A percentile compares a stretch with the other conserved stretches of the same genome.
phyloP scores from a whole-genome alignment of 2,797 vertebrate species.

The Gadopsis bispinosus region DNA sequence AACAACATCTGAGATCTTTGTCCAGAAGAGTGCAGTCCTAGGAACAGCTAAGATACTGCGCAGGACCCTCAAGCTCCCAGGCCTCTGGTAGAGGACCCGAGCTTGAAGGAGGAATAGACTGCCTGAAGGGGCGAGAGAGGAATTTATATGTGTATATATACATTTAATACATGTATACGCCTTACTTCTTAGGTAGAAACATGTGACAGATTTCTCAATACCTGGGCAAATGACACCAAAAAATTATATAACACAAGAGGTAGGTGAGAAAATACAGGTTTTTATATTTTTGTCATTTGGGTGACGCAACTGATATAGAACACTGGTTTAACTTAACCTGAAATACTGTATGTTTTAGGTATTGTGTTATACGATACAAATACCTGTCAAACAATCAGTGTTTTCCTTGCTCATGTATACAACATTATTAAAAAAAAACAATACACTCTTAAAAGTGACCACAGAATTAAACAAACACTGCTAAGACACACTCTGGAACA shows the following conservation, averaged over 20 bases:
- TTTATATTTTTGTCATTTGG: background rate
- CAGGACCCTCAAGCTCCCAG: too few species aligned
- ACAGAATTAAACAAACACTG: background rate
- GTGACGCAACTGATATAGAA: background rate
- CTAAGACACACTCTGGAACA: too few species aligned
- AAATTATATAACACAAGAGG: background rate
- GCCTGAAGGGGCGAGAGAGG: too few species aligned
- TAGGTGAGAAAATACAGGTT: background rate
- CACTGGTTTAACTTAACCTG: background rate
- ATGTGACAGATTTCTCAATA: background rate
- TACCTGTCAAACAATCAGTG: background rate
- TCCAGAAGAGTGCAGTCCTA: too few species aligned
- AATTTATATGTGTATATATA: too few species aligned
- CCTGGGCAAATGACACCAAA: background rate
- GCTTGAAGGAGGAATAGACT: too few species aligned
- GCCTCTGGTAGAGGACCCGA: too few species aligned
- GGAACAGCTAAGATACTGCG: too few species aligned
- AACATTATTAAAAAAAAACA: background rate
- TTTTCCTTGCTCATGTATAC: background rate
- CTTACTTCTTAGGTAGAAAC: background rate
- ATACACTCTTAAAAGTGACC: background rate
- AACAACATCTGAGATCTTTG: too few species aligned
- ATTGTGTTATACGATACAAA: background rate
- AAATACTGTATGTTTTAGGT: background rate
- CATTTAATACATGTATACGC: too few species aligned